phyloP scores from a whole-genome alignment of 1,140 invertebrate species.

The Drosophila pectinifera region DNA sequence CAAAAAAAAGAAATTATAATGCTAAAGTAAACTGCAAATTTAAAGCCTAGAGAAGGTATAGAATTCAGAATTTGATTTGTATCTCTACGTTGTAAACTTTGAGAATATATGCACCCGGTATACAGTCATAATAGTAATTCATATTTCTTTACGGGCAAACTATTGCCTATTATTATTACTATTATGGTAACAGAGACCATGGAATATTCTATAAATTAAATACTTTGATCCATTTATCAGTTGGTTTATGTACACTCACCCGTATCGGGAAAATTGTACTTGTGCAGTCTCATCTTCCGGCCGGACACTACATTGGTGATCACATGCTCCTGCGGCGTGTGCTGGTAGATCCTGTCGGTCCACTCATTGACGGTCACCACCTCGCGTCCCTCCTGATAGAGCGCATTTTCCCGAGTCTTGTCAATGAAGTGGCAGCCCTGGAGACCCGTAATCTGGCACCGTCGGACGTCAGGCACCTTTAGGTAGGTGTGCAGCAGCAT shows the following conservation, averaged over 20 bases:
- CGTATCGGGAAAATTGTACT: conserved; percentile 97
- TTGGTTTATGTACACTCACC: conserved; percentile 84
- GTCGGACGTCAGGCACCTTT: conserved; percentile 96
- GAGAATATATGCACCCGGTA: too few species aligned
- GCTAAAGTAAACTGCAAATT: too few species aligned
- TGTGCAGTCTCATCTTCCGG: conserved; percentile 95
- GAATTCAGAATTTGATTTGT: too few species aligned
- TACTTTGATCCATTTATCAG: not conserved
- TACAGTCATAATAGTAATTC: too few species aligned
- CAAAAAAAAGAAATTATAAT: not conserved
- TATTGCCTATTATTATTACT: too few species aligned
- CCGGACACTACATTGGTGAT: conserved; percentile 97
- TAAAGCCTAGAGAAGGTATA: too few species aligned
- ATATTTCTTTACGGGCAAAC: not conserved
- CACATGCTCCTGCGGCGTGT: conserved; percentile 95
- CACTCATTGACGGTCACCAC: conserved; percentile 95
- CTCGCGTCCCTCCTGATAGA: conserved; percentile 91
- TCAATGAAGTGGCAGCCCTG: conserved; percentile 96
- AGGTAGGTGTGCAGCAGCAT: conserved; percentile 97
- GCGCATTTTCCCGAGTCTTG: conserved; percentile 88
- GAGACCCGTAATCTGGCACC: conserved; percentile 95
- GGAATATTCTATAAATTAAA: not conserved
- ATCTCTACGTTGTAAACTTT: too few species aligned
- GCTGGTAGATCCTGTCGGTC: conserved; percentile 97
- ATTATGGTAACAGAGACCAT: not conserved